phyloP scores from a whole-genome alignment of 1,140 invertebrate species.

The Anagrus nilaparvatae region DNA sequence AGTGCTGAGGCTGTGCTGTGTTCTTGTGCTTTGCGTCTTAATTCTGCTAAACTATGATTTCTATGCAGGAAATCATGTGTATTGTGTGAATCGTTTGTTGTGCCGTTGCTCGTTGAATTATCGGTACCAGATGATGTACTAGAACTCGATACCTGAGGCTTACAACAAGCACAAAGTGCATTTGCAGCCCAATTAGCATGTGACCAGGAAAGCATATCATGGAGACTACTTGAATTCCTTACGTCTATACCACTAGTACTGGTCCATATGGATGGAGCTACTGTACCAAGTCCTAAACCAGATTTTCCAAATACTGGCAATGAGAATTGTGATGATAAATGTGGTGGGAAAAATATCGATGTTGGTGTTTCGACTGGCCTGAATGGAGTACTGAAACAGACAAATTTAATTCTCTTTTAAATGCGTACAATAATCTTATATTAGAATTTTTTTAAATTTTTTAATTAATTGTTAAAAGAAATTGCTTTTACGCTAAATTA shows the following conservation, averaged over 20 bases:
- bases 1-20: constrained; percentile 71
- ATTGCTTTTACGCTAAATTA: too few species aligned
- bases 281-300: constrained; percentile 28
- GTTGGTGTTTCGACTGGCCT: constrained; percentile 47
- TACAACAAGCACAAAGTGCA: constrained; percentile 31
- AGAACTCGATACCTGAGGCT: constrained; percentile 4
- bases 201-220: constrained; percentile 38
- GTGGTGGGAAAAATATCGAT: constrained; percentile 69
- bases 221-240: constrained; percentile 23
- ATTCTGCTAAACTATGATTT: constrained; percentile 75
- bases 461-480: too few species aligned
- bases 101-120: constrained; percentile 45
- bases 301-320: constrained; percentile 61
- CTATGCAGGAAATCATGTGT: too few species aligned
- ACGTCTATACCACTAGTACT: constrained; percentile 11
- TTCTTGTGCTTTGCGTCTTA: constrained; percentile 80
- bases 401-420: constrained; percentile 1
- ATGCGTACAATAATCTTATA: too few species aligned
- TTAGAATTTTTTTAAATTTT: too few species aligned
- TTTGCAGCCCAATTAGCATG: constrained; percentile 30
- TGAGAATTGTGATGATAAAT: constrained; percentile 64
- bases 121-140: constrained; percentile 34
- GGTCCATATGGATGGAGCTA: constrained; percentile 34
- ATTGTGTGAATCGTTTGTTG: too few species aligned
- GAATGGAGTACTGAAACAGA: constrained; percentile 45